phyloP scores from a whole-genome alignment of 2,888 invertebrate species.

The Eurytoma adleriae region DNA sequence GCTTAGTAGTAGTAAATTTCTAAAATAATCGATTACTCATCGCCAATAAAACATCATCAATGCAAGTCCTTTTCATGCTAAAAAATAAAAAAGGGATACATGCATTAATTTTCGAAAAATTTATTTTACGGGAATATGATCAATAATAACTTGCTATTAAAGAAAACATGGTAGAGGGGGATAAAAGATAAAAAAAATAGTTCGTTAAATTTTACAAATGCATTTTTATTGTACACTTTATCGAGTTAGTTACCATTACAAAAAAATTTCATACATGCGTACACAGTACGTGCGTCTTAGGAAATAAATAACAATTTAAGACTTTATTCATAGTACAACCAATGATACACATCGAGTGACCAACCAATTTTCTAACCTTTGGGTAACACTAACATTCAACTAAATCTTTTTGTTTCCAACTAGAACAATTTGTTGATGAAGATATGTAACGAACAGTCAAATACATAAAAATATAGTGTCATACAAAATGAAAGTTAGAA shows the following conservation, averaged over 20 bases:
- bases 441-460: neutral
- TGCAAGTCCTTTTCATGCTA: too few relatives aligned
- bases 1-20: too few relatives aligned
- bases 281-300: slow-evolving; percentile 26
- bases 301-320: slow-evolving; percentile 13
- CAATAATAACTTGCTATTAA: too few relatives aligned
- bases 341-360: neutral
- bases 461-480: neutral
- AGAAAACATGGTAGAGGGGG: too few relatives aligned
- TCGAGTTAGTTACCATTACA: slow-evolving; percentile 11
- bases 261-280: slow-evolving; percentile 23
- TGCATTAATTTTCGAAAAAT: too few relatives aligned
- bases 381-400: neutral
- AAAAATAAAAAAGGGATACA: too few relatives aligned
- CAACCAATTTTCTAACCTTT: neutral
- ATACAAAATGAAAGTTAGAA: slow-evolving; percentile 2
- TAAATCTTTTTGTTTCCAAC: neutral
- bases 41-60: too few relatives aligned
- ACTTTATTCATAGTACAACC: slow-evolving; percentile 6
- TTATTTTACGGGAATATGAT: too few relatives aligned
- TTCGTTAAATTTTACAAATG: neutral
- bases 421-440: neutral
- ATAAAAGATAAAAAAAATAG: too few relatives aligned
- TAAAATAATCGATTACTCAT: too few relatives aligned
- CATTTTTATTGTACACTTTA: slow-evolving; percentile 20